These are phyloP conservation scores for Felis catus DNA, from an alignment of 2,113 vertebrate species.

Conservation along the genomic window F.catus_Fca126_mat1.0 CM031414.1:122230501-122231000, in stretches of 20 bases:
- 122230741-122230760: accelerated
- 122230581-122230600: neutral
- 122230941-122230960: neutral
- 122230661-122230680: neutral
- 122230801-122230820: neutral
- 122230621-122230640: neutral
- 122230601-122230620: neutral
- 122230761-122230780: neutral
- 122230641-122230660: neutral
- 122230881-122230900: neutral
- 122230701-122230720: neutral
- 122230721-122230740: neutral
- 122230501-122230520: neutral
- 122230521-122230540: neutral
- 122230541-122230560: neutral
- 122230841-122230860: neutral
- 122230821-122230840: neutral
- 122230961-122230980: neutral
- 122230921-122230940: neutral
- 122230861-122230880: neutral
- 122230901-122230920: neutral
- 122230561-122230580: neutral
- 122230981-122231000: neutral
- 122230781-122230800: neutral
- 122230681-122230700: neutral